Evolutionary conservation across 2,888 invertebrate genomes (phyloP), one percentile per base, ranked within the genome.

Genomic region (Hemaris fuciformis): DNA sequence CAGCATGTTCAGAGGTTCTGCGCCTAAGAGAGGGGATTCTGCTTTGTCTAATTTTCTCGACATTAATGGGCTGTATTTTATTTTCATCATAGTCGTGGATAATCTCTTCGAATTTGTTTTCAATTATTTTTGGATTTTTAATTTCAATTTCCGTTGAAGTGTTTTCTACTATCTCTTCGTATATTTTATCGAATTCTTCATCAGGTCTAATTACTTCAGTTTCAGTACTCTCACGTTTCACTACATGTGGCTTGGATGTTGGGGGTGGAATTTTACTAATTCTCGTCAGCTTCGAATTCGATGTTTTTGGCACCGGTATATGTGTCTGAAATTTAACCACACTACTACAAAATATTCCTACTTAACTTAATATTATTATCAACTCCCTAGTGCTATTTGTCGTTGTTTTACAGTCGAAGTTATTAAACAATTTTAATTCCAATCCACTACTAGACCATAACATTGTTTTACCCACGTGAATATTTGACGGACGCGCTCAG

Each of bases 181-280:
- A 91, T 31, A 91, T 71, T 74, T 86, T 89, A 4, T 91, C 90
- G 53, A 91, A 91, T 68, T 89, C 90, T 1, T 90, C 89, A 3
- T 88, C 87, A 5, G 69, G 65, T n/a, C 56, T 62, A 13, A 70
- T 70, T 65, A 59, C 48, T 58, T 61, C 76, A 57, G 68, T 68
- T 70, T 69, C 61, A 53, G 60, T 81, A 59, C 62, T 69, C 77
- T 67, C 15, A 66, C 25, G 64, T 59, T 62, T 66, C 1, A 59
- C 61, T 10, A 64, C 42, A 1, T 62, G 57, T 10, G 64, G 59
- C 27, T 63, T 69, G 0, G 62, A 46, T 34, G 65, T 65, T 27
- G 56, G 42, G 13, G 66, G 57, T 20, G 65, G 64, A 59, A 64
- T 62, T 53, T 68, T 72, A 0, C 68, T 53, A 1, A 73, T 62